Percentiles rank a stretch among this genome's conserved stretches.
Evolutionary conservation across 2,888 invertebrate genomes (phyloP).

Genomic region (Sycophila texana): DNA sequence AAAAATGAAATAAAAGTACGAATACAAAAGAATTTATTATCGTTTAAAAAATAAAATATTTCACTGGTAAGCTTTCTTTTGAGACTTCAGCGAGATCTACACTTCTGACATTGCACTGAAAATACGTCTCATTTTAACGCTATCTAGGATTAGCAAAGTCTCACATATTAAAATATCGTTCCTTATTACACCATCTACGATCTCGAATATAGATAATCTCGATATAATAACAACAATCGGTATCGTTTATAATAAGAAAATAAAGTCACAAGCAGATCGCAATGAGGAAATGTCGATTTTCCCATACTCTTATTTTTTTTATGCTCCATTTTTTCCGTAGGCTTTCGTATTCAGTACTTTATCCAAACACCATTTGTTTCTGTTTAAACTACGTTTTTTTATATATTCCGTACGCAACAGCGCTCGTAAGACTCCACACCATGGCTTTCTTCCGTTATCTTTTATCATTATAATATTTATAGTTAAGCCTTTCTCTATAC

Average conservation of each 20-base stretch:
- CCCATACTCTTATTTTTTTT: slow-evolving; percentile 12
- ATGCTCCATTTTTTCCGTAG: slow-evolving; percentile 33
- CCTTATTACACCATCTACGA: slow-evolving; percentile 48
- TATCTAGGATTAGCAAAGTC: slow-evolving; percentile 56
- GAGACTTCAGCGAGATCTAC: slow-evolving; percentile 47
- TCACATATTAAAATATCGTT: slow-evolving; percentile 59
- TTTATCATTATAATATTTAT: slow-evolving; percentile 31
- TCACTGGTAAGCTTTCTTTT: slow-evolving; percentile 12
- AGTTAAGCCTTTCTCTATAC: slow-evolving; percentile 41
- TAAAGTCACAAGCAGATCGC: slow-evolving; percentile 57
- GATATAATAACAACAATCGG: slow-evolving; percentile 55
- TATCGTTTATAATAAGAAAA: slow-evolving; percentile 56
- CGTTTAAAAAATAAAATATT: slow-evolving; percentile 6
- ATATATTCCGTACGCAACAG: slow-evolving; percentile 23
- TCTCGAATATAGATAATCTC: slow-evolving; percentile 57
- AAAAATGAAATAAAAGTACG: neutral
- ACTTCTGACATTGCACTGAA: slow-evolving; percentile 43
- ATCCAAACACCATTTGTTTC: slow-evolving; percentile 9
- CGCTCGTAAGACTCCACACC: slow-evolving; percentile 9
- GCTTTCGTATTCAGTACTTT: slow-evolving; percentile 36
- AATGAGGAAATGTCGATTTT: slow-evolving; percentile 52
- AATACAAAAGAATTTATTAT: neutral
- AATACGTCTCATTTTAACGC: slow-evolving; percentile 55
- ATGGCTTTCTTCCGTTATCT: slow-evolving; percentile 16
- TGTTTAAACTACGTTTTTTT: slow-evolving; percentile 15